Evolutionary conservation across 2,113 vertebrate genomes (phyloP).

Genomic region (Mobula birostris): DNA sequence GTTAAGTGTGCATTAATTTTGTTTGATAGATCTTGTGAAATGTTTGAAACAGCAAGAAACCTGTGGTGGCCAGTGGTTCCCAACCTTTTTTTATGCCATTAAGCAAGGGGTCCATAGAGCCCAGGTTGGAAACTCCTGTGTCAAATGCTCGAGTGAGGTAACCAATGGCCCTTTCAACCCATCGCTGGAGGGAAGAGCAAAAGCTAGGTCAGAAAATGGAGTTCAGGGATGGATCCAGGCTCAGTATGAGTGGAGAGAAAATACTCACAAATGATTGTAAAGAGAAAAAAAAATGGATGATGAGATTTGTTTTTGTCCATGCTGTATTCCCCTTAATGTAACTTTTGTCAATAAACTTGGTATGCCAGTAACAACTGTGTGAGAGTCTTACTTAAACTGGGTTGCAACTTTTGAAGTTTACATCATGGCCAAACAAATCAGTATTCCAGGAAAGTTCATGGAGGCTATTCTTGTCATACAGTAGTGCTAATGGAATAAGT

Average conservation of each 20-base stretch:
- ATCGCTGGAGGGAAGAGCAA: not conserved
- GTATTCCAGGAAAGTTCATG: not conserved
- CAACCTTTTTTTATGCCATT: too few relatives aligned
- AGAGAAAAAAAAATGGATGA: not conserved
- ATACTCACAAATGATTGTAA: not conserved
- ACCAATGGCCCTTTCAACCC: not conserved
- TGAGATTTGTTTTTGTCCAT: not conserved
- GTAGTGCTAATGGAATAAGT: not conserved
- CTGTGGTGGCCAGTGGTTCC: not conserved
- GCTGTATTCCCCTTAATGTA: slow-evolving; percentile 6
- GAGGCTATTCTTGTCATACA: not conserved
- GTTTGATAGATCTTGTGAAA: not conserved
- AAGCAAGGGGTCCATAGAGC: too few relatives aligned
- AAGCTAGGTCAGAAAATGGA: not conserved
- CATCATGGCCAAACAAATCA: not conserved
- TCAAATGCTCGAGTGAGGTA: not conserved
- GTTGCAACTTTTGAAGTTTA: not conserved
- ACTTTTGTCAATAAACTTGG: slow-evolving; percentile 32
- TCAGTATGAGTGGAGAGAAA: not conserved
- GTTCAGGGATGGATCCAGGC: not conserved
- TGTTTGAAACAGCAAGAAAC: not conserved
- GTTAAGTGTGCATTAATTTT: too few relatives aligned
- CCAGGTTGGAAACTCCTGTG: too few relatives aligned
- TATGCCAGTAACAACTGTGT: slow-evolving; percentile 7
- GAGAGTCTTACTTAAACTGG: not conserved